Base-by-base conservation (phyloP, 2,888 invertebrate genomes). In the Drosophila quinaria region DNA sequence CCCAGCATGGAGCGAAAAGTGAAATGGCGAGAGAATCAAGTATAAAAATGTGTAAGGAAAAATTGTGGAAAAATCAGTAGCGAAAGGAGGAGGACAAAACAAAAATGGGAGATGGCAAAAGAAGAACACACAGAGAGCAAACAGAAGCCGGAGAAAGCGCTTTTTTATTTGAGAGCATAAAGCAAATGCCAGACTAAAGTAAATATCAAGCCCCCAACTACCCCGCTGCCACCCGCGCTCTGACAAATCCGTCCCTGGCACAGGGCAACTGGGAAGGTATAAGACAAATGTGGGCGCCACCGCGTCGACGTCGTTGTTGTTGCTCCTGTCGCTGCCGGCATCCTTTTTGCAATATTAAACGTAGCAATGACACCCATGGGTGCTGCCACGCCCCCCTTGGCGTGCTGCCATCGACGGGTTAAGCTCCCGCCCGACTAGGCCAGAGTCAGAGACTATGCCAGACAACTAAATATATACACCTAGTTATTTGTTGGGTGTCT, bases 381-480 rank as follows among this genome's bases (percentile, higher is more conserved):
- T 85, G 82, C 74, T 64, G 80, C 64, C 74, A 64, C 78, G 70
- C 85, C 81, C 66, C 67, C 25, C 10, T 4, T 70, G 75, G 63
- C 88, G 64, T 78, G 87, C 81, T 70, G 85, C 81, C 62, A 60
- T 54, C 11, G 41, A 22, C 47, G 85, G 85, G 89, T 82, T 82
- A 82, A 82, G 78, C 81, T 76, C 17, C 39, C 29, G 52, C 52
- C 52, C 29, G 25, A 11, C 52, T 42, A 19, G 42, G 46, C 35
- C 55, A 22, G 42, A 42, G 41, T 19, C 31, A 4, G 41, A 33
- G 35, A 58, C 58, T 37, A 88, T 82, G 89, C 90, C 74, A 89
- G 87, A 83, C 90, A 84, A 86, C 90, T 83, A 86, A 84, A 86
- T 89, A 89, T 80, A 86, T 90, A 90, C 90, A 84, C 84, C 90